Evolutionary conservation across 2,888 invertebrate genomes (phyloP), one percentile per base, ranked within the genome.

Genomic region (Heliconius sara): DNA sequence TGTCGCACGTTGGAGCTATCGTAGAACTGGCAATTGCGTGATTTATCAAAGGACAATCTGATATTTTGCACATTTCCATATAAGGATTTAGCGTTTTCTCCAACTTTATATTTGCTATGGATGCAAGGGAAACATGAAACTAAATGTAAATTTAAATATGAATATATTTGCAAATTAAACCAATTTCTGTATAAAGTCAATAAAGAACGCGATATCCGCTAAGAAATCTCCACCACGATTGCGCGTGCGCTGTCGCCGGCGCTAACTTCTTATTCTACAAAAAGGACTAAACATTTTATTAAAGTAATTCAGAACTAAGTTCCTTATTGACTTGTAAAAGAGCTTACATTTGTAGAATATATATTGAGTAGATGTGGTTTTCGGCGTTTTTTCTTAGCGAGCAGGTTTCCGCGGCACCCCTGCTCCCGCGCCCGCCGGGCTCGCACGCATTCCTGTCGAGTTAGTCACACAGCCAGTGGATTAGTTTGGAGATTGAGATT

Each of bases 401-500:
- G 83, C 84, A 84, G 83, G 87, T 85, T 84, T 84, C 82, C 83
- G 82, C 83, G 85, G 85, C 85, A 83, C 85, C 83, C 83, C 83
- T 84, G 79, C 84, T 82, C 82, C 83, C 80, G 79, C 79, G 81
- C 81, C 84, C 80, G 83, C 79, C 81, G 72, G 43, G 82, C 81
- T 79, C 84, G 73, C 75, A 79, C 83, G 82, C 87, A 86, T 86
- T 86, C 87, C 86, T 80, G 47, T 72, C 81, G 84, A 79, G 85
- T 86, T 86, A 87, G 84, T 87, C 87, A 87, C 85, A 85, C 85
- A 83, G 83, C 78, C 85, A 85, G 86, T 85, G 89, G 89, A 88
- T 87, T 87, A 89, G 84, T 83, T 83, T 76, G 73, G 83, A 84
- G 87, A 91, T 90, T 88, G 88, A 90, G 91, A 91, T 92, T 85